These are phyloP conservation scores for Lathamus discolor DNA, from an alignment of 2,113 vertebrate species.

Conservation along the genomic window DNA sequence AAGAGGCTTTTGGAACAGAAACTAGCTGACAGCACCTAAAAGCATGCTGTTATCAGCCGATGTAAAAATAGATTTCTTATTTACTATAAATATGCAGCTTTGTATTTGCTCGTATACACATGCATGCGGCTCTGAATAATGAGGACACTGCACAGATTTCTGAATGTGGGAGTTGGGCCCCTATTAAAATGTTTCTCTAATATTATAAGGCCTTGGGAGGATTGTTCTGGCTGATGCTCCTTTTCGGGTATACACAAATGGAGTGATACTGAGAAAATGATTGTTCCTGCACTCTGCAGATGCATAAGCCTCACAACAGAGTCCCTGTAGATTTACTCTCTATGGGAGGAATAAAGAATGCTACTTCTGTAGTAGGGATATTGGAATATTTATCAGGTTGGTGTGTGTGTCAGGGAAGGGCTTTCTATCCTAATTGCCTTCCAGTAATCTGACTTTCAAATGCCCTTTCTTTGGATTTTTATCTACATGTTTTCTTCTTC, in stretches of 20 bases:
- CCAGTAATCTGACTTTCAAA: constrained; percentile 47
- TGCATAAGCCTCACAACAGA: not conserved
- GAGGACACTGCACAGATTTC: not conserved
- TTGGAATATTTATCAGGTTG: constrained; percentile 46
- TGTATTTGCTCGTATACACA: not conserved
- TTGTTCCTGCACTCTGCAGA: not conserved
- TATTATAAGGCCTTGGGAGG: not conserved
- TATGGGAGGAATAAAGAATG: constrained; percentile 10
- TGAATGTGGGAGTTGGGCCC: not conserved
- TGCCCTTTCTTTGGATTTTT: constrained; percentile 38
- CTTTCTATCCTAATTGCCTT: constrained; percentile 36
- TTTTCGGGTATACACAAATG: not conserved
- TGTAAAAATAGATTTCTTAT: not conserved
- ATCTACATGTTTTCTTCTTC: not conserved
- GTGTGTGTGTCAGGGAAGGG: not conserved
- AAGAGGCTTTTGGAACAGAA: not conserved
- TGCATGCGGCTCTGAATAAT: not conserved
- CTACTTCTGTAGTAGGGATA: not conserved
- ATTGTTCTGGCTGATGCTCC: not conserved
- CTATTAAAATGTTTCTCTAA: not conserved
- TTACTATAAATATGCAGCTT: not conserved
- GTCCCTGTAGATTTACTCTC: constrained; percentile 4
- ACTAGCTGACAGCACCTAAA: not conserved
- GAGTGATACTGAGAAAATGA: not conserved
- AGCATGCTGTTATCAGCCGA: not conserved